These are phyloP conservation scores for Petrocephalus sullivani DNA, from an alignment of 2,797 vertebrate species.

Conservation along the genomic window DNA sequence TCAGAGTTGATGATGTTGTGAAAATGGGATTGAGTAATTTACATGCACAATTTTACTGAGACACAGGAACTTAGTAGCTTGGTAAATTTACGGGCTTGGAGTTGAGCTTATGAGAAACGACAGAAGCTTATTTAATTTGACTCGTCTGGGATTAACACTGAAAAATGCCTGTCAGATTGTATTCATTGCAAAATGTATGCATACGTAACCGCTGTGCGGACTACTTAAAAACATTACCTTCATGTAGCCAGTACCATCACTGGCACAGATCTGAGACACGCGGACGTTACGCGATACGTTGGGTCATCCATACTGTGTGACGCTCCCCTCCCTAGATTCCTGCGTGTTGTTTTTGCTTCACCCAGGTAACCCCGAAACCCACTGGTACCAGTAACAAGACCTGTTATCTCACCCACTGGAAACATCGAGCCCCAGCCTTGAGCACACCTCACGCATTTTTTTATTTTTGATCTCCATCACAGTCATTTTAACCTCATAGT, in stretches of 20 bases:
- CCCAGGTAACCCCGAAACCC: neutral
- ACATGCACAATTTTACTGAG: slow-evolving; percentile 58
- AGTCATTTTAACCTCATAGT: neutral
- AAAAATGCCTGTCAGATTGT: slow-evolving; percentile 63
- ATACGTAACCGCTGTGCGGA: slow-evolving; percentile 29
- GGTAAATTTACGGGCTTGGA: slow-evolving; percentile 41
- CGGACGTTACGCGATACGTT: slow-evolving; percentile 59
- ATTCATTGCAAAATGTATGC: slow-evolving; percentile 39
- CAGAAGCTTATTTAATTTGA: slow-evolving; percentile 69
- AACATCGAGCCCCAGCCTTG: neutral
- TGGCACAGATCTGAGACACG: slow-evolving; percentile 58
- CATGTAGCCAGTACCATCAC: slow-evolving; percentile 56
- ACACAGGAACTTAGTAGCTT: slow-evolving; percentile 49
- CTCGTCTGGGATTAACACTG: slow-evolving; percentile 58
- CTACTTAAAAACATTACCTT: slow-evolving; percentile 38
- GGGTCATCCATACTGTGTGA: neutral
- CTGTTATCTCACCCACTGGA: neutral
- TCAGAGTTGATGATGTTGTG: slow-evolving; percentile 60
- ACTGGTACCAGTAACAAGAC: neutral
- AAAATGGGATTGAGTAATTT: slow-evolving; percentile 62
- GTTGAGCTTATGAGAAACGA: slow-evolving; percentile 62
- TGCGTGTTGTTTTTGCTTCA: neutral
- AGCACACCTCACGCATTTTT: neutral
- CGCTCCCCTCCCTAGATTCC: neutral
- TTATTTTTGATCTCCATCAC: neutral